Percentiles rank a stretch among this genome's conserved stretches.
Conservation (phyloP, 2,113 vertebrate species). For the Oxyruncus cristatus region DNA sequence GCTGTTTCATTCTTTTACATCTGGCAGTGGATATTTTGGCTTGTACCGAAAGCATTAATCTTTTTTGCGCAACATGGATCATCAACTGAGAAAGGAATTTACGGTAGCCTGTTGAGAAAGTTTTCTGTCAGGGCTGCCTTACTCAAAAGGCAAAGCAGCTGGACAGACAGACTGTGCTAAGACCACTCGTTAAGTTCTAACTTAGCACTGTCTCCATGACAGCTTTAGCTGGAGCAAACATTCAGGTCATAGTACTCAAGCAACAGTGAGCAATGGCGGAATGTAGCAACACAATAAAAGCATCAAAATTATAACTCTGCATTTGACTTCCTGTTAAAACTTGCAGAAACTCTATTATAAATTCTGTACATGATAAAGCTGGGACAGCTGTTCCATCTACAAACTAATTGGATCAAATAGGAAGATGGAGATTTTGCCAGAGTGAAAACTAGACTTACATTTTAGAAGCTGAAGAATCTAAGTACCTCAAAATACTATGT, state of each 20-base stretch:
- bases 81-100: not conserved
- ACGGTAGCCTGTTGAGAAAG: not conserved
- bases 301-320: not conserved
- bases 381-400: not conserved
- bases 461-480: not conserved
- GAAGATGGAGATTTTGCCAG: not conserved
- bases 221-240: not conserved
- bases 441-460: not conserved
- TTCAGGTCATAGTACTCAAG: not conserved
- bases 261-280: not conserved
- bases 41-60: not conserved
- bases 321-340: not conserved
- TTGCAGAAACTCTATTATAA: not conserved
- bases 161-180: not conserved
- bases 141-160: slow-evolving; percentile 8
- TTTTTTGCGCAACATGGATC: not conserved
- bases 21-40: not conserved
- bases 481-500: not conserved
- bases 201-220: not conserved
- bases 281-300: not conserved
- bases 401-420: not conserved
- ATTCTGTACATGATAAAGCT: not conserved
- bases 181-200: not conserved
- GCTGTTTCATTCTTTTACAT: not conserved
- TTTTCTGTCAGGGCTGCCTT: not conserved